Conservation (phyloP, 92 coral and sea anemone species). For the Nematostella vectensis region DNA sequence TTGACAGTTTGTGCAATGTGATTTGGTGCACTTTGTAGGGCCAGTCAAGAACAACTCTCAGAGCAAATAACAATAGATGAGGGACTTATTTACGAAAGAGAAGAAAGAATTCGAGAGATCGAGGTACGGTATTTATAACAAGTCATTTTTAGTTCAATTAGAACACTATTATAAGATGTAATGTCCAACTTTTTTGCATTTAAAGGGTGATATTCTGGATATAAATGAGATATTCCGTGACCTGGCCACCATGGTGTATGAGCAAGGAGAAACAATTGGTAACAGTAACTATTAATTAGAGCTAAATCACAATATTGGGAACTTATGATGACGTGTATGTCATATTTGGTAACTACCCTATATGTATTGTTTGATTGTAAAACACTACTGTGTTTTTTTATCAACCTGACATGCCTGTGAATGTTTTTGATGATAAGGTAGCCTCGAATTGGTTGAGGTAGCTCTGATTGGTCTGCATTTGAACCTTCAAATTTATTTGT, state of each 20-base stretch:
- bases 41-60: slow-evolving; percentile 66
- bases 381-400: no score
- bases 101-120: slow-evolving; percentile 72
- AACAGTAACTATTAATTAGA: no score
- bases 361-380: no score
- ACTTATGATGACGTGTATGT: no score
- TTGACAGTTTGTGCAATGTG: no score
- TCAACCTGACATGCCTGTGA: background rate
- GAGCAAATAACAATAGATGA: slow-evolving; percentile 76
- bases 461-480: no score
- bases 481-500: no score
- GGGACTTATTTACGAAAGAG: slow-evolving; percentile 70
- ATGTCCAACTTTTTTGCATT: background rate
- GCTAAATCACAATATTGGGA: slow-evolving; percentile 1
- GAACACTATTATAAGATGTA: background rate
- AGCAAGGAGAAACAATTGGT: slow-evolving; percentile 97
- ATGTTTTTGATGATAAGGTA: no score
- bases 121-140: slow-evolving; percentile 39
- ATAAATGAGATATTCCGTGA: slow-evolving; percentile 97
- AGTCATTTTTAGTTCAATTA: no score
- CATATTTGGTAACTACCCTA: no score
- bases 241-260: slow-evolving; percentile 91
- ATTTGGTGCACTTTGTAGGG: slow-evolving; percentile 22
- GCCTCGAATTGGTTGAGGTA: no score
- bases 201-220: slow-evolving; percentile 82